Conservation (phyloP, 1,140 invertebrate genomes). For the Aphidius gifuensis region DNA sequence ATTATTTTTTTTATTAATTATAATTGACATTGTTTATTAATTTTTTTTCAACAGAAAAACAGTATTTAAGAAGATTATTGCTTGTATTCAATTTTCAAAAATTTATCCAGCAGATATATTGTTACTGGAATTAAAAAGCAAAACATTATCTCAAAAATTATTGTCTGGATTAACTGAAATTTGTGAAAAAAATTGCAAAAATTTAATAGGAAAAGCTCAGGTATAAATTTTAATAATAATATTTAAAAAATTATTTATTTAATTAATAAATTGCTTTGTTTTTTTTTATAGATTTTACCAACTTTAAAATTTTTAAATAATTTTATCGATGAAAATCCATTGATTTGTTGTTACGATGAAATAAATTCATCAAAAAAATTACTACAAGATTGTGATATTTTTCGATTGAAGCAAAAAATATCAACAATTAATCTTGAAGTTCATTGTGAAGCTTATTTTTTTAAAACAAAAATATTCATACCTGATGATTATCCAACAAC, state of each 20-base stretch:
- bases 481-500: slow-evolving; percentile 66
- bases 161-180: slow-evolving; percentile 62
- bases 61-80: slow-evolving; percentile 61
- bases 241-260: slow-evolving; percentile 14
- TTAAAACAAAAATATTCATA: slow-evolving; percentile 60
- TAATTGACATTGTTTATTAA: background rate
- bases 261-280: slow-evolving; percentile 18
- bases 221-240: slow-evolving; percentile 34
- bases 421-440: slow-evolving; percentile 63
- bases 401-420: slow-evolving; percentile 69
- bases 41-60: slow-evolving; percentile 54
- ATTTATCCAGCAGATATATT: slow-evolving; percentile 61
- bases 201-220: slow-evolving; percentile 61
- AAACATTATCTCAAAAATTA: slow-evolving; percentile 65
- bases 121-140: slow-evolving; percentile 72
- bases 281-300: slow-evolving; percentile 50
- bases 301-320: slow-evolving; percentile 63
- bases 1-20: background rate
- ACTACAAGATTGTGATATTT: slow-evolving; percentile 53
- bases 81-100: slow-evolving; percentile 66
- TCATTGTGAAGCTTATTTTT: slow-evolving; percentile 60
- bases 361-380: slow-evolving; percentile 63
- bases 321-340: slow-evolving; percentile 70
- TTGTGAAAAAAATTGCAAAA: slow-evolving; percentile 66
- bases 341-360: slow-evolving; percentile 73